phyloP scores from a whole-genome alignment of 2,113 vertebrate species.

The Anthoscopus minutus region DNA sequence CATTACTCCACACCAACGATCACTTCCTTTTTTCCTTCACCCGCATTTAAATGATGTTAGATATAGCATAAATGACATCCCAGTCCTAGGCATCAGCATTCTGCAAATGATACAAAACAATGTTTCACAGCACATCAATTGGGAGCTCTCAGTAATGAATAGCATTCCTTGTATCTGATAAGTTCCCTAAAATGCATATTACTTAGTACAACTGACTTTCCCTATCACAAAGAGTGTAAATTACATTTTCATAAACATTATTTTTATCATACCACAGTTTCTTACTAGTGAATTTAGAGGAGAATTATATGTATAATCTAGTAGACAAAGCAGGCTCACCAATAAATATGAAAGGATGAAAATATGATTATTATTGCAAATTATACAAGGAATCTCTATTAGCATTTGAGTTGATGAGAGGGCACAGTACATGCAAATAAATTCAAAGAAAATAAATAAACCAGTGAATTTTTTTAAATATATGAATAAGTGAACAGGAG shows the following conservation, averaged over 20 bases:
- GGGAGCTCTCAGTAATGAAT: not conserved
- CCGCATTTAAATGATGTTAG: not conserved
- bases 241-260: slow-evolving; percentile 2
- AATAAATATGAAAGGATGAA: not conserved
- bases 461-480: not conserved
- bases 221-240: not conserved
- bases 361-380: slow-evolving; percentile 11
- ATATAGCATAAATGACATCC: not conserved
- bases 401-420: slow-evolving; percentile 3
- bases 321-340: not conserved
- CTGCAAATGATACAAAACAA: not conserved
- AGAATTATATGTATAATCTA: not conserved
- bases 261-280: not conserved
- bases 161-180: not conserved
- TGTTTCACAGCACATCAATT: not conserved
- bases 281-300: not conserved
- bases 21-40: not conserved
- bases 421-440: slow-evolving; percentile 11
- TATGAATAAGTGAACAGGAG: slow-evolving; percentile 27
- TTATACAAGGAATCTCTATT: slow-evolving; percentile 14
- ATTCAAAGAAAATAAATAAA: slow-evolving; percentile 48
- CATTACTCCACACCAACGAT: not conserved
- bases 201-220: not conserved
- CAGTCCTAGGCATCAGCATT: not conserved
- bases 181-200: not conserved